Evolutionary conservation across 2,888 invertebrate species (phyloP).

Genomic region (Hedychridium roseum): DNA sequence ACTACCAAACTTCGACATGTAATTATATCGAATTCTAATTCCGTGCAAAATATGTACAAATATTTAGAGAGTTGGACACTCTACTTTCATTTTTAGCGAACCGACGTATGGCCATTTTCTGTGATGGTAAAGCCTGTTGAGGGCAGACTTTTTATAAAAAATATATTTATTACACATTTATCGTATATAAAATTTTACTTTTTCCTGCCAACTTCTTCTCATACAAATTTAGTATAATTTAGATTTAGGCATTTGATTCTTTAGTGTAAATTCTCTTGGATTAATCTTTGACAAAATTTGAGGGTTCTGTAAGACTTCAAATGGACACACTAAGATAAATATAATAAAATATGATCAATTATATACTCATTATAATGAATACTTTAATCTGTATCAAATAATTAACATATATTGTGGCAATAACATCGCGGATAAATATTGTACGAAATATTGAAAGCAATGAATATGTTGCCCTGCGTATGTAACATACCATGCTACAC

Average conservation of each 20-base stretch:
- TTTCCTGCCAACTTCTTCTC: slow-evolving; percentile 33
- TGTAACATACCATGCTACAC: too few species aligned
- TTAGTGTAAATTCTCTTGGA: too few species aligned
- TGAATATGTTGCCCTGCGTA: too few species aligned
- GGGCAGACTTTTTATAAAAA: slow-evolving; percentile 42
- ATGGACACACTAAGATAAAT: too few species aligned
- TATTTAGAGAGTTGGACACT: slow-evolving; percentile 22
- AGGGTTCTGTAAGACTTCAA: too few species aligned
- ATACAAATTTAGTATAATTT: slow-evolving; percentile 33
- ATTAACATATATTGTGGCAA: too few species aligned
- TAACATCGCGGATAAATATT: too few species aligned
- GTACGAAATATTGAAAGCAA: too few species aligned
- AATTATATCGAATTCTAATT: slow-evolving; percentile 15
- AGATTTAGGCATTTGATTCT: slow-evolving; percentile 32
- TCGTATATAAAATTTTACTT: slow-evolving; percentile 43
- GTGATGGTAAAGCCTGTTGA: slow-evolving; percentile 21
- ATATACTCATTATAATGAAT: too few species aligned
- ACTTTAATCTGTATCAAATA: too few species aligned
- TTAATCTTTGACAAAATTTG: too few species aligned
- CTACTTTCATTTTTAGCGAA: slow-evolving; percentile 13
- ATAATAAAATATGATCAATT: too few species aligned
- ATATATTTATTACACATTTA: slow-evolving; percentile 30
- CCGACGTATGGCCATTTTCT: slow-evolving; percentile 19
- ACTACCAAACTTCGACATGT: slow-evolving; percentile 28
- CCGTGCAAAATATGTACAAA: slow-evolving; percentile 40